Evolutionary conservation across 2,888 invertebrate genomes (phyloP), one percentile per base, ranked within the genome.

Genomic region (Eristalis pertinax): DNA sequence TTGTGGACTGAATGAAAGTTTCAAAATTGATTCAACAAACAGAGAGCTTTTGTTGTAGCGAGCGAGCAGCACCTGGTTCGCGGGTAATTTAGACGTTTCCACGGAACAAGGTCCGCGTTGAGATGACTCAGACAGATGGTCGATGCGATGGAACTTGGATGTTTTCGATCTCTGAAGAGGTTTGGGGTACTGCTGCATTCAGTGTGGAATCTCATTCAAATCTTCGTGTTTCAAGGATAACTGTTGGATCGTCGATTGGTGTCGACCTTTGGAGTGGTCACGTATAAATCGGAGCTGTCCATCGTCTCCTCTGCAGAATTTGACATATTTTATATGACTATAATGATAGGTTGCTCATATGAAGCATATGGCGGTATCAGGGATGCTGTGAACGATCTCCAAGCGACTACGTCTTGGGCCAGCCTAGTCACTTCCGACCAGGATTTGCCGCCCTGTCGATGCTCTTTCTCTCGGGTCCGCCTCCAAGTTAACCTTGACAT

Each of bases 11-110:
- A 80, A 75, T 82, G 81, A 50, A 76, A 70, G 81, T 75, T 60
- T 76, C 43, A 19, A 70, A 82, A 82, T 82, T 60, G 19, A 70
- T 82, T 72, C 15, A 56, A 70, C 76, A 82, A 82, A 82, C 70
- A 82, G 65, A 50, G 50, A 60, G 63, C 63, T 75, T 69, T 81
- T 81, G 81, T 81, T 67, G 62, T 63, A 62, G 4, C 24, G 26
- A 11, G 60, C 26, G 26, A 26, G 60, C 24, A 60, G 5, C 74
- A 75, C 81, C 63, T 75, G 75, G 68, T 68, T 43, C 41, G 26
- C 19, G 11, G 62, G 26, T 62, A 50, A 50, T 50, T 50, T 50
- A 50, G 50, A 50, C 50, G 19, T 50, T 50, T 50, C 50, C 50
- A 19, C 50, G 50, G 50, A 50, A 50, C 50, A 50, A 50, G 50